A percentile compares a stretch with the other conserved stretches of the same genome.
Evolutionary conservation across 2,797 vertebrate genomes (phyloP).

Genomic region (Enteromius paludinosus): DNA sequence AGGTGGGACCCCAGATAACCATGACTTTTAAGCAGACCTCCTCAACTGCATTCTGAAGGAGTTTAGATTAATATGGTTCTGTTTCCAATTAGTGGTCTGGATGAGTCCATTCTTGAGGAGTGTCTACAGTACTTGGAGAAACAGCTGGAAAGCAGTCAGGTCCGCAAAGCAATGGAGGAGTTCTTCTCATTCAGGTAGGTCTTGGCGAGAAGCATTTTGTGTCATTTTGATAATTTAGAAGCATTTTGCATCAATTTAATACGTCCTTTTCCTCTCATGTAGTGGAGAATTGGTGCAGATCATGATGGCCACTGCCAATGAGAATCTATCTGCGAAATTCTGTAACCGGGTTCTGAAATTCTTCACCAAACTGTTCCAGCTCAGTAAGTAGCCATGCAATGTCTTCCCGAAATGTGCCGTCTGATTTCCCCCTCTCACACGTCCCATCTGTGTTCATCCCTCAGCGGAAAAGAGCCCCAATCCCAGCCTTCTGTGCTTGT

Average conservation of each 20-base stretch:
- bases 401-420: background rate
- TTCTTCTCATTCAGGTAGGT: constrained; percentile 95
- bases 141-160: constrained; percentile 93
- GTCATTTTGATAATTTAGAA: background rate
- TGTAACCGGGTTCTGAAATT: constrained; percentile 98
- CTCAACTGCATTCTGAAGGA: background rate
- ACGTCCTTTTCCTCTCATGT: constrained; percentile 19
- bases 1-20: constrained; percentile 76
- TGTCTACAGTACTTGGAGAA: constrained; percentile 97
- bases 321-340: constrained; percentile 96
- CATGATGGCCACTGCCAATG: constrained; percentile 98
- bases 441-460: background rate
- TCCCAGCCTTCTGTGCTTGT: constrained; percentile 91
- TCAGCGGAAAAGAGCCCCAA: constrained; percentile 98
- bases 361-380: constrained; percentile 99
- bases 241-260: background rate
- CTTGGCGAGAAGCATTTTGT: background rate
- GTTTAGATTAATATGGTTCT: background rate
- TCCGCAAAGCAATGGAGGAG: constrained; percentile 98
- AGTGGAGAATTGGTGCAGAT: constrained; percentile 98
- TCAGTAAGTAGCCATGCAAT: constrained; percentile 83
- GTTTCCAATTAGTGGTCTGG: constrained; percentile 83
- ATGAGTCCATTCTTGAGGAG: constrained; percentile 95
- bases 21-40: background rate
- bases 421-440: background rate